Evolutionary conservation across 2,888 invertebrate genomes (phyloP), one percentile per base, ranked within the genome.

Genomic region (Thysanoteuthis rhombus): DNA sequence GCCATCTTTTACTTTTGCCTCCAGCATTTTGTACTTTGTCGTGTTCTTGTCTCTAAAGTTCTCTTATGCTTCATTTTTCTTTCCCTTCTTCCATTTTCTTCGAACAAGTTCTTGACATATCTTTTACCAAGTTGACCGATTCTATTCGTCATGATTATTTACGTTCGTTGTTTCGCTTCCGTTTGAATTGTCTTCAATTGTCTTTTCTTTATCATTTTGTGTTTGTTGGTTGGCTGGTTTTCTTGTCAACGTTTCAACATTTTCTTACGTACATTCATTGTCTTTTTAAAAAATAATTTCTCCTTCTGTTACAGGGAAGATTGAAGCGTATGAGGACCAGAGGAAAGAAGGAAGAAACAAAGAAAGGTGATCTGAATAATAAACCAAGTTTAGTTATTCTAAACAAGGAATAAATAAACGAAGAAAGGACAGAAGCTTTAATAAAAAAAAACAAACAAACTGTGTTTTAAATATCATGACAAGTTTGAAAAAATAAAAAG

Each of bases 61-160:
- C 75, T n/a, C 10, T 36, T 8, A 19, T 19, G n/a, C 25, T 75
- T 75, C n/a, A n/a, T n/a, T n/a, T n/a, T n/a, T n/a, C 16, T 75
- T 75, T 75, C 19, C n/a, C 25, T 75, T 75, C n/a, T 75, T 75
- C n/a, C 36, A 36, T 36, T n/a, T 75, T 36, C n/a, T 36, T 36
- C 16, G n/a, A 36, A n/a, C 10, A 75, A 75, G n/a, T 75, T 75
- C 75, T 75, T 75, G n/a, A 4, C n/a, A 36, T 75, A 75, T 75
- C 75, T 75, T 75, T 75, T 75, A 75, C 75, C 75, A 75, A 75
- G 75, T 75, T 75, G 75, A 75, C 75, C 75, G 75, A 75, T 75
- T 75, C 75, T 75, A n/a, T 75, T 75, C 75, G 75, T n/a, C 2
- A 75, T n/a, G 75, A 75, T 75, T 75, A 75, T 75, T 75, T 75